Evolutionary conservation across 1,140 invertebrate genomes (phyloP).

Genomic region (Brachionus sp.): DNA sequence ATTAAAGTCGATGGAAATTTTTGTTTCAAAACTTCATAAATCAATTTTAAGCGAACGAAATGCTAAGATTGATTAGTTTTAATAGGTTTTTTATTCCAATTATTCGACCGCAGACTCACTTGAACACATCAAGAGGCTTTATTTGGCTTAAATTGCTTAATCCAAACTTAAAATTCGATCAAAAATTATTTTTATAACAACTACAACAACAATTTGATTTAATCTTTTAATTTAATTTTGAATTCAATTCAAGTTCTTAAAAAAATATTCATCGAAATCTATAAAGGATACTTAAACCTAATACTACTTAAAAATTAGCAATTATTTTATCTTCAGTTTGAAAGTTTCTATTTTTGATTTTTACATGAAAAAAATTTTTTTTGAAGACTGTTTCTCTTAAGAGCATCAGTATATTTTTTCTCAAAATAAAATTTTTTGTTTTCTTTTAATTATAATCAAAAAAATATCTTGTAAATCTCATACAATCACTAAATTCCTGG

Average conservation of each 20-base stretch:
- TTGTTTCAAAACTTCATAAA: conserved; percentile 37
- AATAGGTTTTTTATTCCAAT: conserved; percentile 33
- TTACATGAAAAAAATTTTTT: no score
- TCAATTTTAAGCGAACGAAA: conserved; percentile 22
- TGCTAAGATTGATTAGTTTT: conserved; percentile 30
- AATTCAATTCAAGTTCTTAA: background rate
- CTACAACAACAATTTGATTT: background rate
- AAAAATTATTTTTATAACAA: background rate
- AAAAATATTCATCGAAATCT: background rate
- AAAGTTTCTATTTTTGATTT: no score
- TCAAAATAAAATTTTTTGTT: no score
- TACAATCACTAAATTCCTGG: no score
- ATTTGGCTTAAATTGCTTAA: conserved; percentile 14
- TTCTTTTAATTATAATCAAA: no score
- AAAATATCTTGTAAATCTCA: no score
- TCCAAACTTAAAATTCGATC: conserved; percentile 4
- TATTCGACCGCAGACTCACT: conserved; percentile 18
- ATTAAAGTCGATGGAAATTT: background rate
- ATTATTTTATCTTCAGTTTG: no score
- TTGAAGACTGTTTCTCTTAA: no score
- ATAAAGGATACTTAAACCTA: background rate
- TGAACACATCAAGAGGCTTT: background rate
- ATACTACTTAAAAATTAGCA: background rate
- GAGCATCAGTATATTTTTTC: no score
- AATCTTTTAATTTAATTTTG: background rate